These are phyloP conservation scores for Ahaetulla prasina DNA, from an alignment of 2,113 vertebrate species.

Conservation along the genomic window DNA sequence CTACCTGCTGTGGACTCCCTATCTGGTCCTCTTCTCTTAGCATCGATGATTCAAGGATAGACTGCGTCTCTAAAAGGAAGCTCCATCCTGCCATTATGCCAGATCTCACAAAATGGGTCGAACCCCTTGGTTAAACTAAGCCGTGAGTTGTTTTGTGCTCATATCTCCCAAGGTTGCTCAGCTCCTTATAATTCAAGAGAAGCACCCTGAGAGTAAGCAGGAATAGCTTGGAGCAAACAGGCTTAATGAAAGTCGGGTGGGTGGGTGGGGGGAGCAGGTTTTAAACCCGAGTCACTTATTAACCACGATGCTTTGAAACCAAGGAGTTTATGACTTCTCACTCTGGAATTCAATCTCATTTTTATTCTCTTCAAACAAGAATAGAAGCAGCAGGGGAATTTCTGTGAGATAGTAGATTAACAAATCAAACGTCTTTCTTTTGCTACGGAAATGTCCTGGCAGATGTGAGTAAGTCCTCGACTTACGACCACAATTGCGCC, in stretches of 20 bases:
- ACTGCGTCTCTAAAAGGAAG: not conserved
- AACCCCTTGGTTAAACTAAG: not conserved
- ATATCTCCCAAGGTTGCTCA: not conserved
- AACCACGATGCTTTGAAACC: not conserved
- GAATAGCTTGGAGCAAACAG: not conserved
- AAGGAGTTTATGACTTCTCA: not conserved
- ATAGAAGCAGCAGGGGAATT: not conserved
- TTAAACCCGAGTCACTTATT: not conserved
- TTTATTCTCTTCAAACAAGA: not conserved
- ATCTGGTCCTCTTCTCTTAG: not conserved
- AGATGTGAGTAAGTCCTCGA: too few species aligned
- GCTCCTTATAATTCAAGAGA: not conserved
- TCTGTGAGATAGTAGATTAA: not conserved
- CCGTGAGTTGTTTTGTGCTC: not conserved
- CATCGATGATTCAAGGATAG: not conserved
- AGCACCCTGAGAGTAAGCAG: not conserved
- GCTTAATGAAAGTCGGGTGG: not conserved
- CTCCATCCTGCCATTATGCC: not conserved
- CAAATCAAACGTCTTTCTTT: not conserved
- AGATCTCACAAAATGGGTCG: not conserved
- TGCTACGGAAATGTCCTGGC: not conserved
- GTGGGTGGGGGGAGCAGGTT: not conserved
- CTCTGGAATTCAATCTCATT: not conserved
- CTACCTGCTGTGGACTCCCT: not conserved
- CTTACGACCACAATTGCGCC: not conserved